Percentiles rank a stretch among this genome's conserved stretches.
Evolutionary conservation across 2,888 invertebrate species (phyloP).

Genomic region (Rhyacophila evoluta): DNA sequence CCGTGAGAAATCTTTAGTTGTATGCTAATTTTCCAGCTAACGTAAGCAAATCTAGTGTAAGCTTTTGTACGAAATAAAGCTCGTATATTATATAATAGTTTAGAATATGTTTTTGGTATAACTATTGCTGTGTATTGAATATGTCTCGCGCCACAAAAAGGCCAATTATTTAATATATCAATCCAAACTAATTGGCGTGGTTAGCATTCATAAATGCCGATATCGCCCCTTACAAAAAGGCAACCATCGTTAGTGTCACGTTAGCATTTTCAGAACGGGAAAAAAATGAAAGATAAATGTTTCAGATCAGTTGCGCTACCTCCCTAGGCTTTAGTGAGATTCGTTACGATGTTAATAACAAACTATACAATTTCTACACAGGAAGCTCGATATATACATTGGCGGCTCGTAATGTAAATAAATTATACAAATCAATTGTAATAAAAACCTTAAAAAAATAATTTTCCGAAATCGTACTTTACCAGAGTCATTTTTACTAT

Average conservation of each 20-base stretch:
- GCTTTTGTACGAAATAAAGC: too few relatives aligned
- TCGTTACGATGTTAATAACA: neutral
- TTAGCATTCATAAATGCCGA: neutral
- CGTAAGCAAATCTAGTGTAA: too few relatives aligned
- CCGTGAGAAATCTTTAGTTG: too few relatives aligned
- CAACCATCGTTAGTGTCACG: slow-evolving; percentile 14
- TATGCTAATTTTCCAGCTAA: too few relatives aligned
- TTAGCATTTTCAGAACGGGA: neutral
- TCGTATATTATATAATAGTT: too few relatives aligned
- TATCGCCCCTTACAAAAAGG: neutral
- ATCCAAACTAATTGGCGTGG: slow-evolving; percentile 26
- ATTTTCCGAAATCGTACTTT: too few relatives aligned
- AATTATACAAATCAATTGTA: too few relatives aligned
- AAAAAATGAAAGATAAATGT: neutral
- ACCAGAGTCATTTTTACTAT: too few relatives aligned
- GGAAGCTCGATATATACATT: too few relatives aligned
- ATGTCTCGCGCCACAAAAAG: slow-evolving; percentile 15
- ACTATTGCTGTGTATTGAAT: neutral
- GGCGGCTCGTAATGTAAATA: neutral
- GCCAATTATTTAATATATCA: slow-evolving; percentile 27
- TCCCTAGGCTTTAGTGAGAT: slow-evolving; percentile 7
- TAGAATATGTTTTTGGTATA: too few relatives aligned
- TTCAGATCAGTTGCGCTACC: neutral
- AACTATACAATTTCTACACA: too few relatives aligned
- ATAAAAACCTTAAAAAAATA: too few relatives aligned